Percentiles rank a stretch among this genome's conserved stretches.
Conservation (phyloP, 53 echinoderm and acorn worm genomes). For the Temnopleurus reevesii region DNA sequence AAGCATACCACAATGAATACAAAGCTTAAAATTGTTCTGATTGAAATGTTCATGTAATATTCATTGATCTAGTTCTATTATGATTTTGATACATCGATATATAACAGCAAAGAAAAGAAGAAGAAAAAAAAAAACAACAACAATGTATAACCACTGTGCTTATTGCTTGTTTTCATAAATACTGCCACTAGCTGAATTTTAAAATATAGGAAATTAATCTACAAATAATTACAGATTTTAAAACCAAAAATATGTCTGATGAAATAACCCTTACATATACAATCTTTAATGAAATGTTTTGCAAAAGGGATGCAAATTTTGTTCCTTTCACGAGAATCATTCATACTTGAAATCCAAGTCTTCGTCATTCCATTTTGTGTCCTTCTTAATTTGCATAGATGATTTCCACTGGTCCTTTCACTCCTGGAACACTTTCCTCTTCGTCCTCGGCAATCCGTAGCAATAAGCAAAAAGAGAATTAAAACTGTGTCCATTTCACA, state of each 20-base stretch:
- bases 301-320: neutral
- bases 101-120: neutral
- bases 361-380: neutral
- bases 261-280: neutral
- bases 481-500: conserved; percentile 2
- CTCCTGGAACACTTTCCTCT: neutral
- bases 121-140: neutral
- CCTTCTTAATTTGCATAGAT: conserved; percentile 31
- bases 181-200: neutral
- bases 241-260: neutral
- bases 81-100: neutral
- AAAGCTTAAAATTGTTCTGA: neutral
- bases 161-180: conserved; percentile 17
- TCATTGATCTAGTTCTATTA: neutral
- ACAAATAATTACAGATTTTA: neutral
- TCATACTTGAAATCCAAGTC: neutral
- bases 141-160: conserved; percentile 3
- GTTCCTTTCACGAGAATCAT: neutral
- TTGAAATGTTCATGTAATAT: neutral
- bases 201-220: neutral
- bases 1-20: neutral
- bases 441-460: neutral
- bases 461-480: neutral
- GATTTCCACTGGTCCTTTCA: conserved; percentile 12
- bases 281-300: neutral